Percentiles rank a stretch among this genome's conserved stretches.
Evolutionary conservation across 2,113 vertebrate genomes (phyloP).

Genomic region (Anser brachyrhynchus): DNA sequence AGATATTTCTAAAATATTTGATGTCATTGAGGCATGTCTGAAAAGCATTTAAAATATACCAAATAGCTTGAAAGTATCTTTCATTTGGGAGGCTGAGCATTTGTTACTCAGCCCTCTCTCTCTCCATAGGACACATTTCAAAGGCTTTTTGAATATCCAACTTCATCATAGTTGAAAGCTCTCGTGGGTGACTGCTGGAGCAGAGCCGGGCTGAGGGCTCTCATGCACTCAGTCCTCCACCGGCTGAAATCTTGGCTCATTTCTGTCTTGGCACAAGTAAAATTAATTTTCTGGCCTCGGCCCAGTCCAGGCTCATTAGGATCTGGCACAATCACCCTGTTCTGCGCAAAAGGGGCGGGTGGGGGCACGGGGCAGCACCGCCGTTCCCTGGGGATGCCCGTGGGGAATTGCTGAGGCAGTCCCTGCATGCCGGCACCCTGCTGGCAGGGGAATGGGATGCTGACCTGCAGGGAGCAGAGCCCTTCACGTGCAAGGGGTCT

Average conservation of each 20-base stretch:
- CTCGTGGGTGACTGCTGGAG: neutral
- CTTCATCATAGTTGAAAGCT: neutral
- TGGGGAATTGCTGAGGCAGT: neutral
- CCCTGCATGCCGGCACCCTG: fast-evolving
- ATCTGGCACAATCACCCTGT: neutral
- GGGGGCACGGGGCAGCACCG: fast-evolving
- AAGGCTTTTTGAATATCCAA: neutral
- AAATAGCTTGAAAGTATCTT: neutral
- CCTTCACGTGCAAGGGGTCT: too few relatives aligned
- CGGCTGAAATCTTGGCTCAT: neutral
- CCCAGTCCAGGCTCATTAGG: neutral
- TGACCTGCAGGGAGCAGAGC: neutral
- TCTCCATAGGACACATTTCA: neutral
- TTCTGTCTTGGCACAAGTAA: neutral
- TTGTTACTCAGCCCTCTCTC: neutral
- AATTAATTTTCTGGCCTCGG: neutral
- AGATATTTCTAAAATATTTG: neutral
- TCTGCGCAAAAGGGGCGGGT: fast-evolving
- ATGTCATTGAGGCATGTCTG: neutral
- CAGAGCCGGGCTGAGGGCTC: neutral
- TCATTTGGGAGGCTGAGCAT: neutral
- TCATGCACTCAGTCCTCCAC: fast-evolving
- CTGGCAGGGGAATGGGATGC: neutral
- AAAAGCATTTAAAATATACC: neutral
- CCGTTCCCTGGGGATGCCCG: neutral